Percentiles rank a stretch among this genome's conserved stretches.
phyloP scores from a whole-genome alignment of 2,888 invertebrate genomes.

The Drosophila kuntzei region DNA sequence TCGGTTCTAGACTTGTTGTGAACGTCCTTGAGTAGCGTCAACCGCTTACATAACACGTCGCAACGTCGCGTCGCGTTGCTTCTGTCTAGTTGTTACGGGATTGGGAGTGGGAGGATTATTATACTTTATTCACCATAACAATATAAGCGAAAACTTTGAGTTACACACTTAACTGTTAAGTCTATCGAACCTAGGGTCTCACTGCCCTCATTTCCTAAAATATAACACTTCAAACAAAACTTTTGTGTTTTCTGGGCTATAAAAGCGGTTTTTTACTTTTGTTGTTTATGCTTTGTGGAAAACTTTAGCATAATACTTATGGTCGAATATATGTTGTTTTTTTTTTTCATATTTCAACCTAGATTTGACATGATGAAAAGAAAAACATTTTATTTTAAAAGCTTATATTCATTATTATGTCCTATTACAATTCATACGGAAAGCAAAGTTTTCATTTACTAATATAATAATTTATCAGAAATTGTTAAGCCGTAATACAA shows the following conservation, averaged over 20 bases:
- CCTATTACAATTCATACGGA: background rate
- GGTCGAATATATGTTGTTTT: too few species aligned
- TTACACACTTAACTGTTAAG: conserved; percentile 36
- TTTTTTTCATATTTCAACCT: background rate
- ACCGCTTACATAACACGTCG: conserved; percentile 61
- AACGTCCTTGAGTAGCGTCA: conserved; percentile 54
- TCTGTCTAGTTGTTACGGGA: conserved; percentile 5
- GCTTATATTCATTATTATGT: background rate
- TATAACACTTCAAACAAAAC: conserved; percentile 25
- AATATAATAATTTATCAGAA: too few species aligned
- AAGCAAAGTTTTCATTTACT: background rate
- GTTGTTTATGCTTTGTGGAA: conserved; percentile 3
- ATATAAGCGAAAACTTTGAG: conserved; percentile 50
- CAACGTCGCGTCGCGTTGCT: conserved; percentile 15
- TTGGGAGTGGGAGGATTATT: conserved; percentile 49
- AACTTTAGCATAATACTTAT: conserved; percentile 21
- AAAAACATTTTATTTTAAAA: background rate
- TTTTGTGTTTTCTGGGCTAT: conserved; percentile 23
- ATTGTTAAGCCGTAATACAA: too few species aligned
- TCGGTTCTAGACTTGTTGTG: conserved; percentile 49
- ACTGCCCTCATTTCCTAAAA: background rate
- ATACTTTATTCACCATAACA: conserved; percentile 40
- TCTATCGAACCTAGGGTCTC: conserved; percentile 49
- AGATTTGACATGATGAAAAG: background rate
- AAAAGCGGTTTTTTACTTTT: conserved; percentile 16